phyloP scores from a whole-genome alignment of 2,888 invertebrate species.

The Amphipyra berbera region DNA sequence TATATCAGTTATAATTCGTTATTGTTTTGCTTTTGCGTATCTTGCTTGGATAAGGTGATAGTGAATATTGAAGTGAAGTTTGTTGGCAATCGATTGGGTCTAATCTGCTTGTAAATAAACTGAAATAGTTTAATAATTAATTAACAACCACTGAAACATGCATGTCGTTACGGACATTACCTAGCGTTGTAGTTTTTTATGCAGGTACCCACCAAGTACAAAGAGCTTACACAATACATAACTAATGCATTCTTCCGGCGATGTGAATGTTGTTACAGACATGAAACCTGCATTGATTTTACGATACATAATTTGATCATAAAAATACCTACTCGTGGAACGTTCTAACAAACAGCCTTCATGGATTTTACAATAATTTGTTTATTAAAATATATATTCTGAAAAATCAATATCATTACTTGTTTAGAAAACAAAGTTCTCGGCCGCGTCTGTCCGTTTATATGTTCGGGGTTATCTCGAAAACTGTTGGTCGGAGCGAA shows the following conservation, averaged over 20 bases:
- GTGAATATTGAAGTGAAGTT: not conserved
- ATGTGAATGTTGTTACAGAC: not conserved
- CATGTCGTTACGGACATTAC: no score
- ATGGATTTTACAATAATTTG: constrained; percentile 12
- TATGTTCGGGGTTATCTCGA: constrained; percentile 15
- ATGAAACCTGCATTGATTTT: constrained; percentile 8
- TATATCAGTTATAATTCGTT: no score
- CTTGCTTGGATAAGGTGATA: constrained; percentile 13
- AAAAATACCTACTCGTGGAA: constrained; percentile 9
- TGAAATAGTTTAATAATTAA: no score
- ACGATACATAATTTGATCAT: constrained; percentile 15
- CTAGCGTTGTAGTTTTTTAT: not conserved
- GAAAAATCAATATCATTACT: constrained; percentile 34
- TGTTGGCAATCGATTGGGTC: no score
- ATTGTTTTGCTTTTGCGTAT: constrained; percentile 25
- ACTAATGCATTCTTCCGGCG: not conserved
- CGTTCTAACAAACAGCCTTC: constrained; percentile 8
- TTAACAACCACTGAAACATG: no score
- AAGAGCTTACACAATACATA: not conserved
- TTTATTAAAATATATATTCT: constrained; percentile 26
- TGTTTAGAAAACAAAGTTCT: constrained; percentile 32
- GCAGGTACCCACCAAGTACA: not conserved
- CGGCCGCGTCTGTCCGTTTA: constrained; percentile 8
- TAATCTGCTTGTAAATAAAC: no score
- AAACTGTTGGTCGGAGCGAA: not conserved